Evolutionary conservation across 2,797 vertebrate genomes (phyloP), one percentile per base, ranked within the genome.

Genomic region (Molossus molossus): DNA sequence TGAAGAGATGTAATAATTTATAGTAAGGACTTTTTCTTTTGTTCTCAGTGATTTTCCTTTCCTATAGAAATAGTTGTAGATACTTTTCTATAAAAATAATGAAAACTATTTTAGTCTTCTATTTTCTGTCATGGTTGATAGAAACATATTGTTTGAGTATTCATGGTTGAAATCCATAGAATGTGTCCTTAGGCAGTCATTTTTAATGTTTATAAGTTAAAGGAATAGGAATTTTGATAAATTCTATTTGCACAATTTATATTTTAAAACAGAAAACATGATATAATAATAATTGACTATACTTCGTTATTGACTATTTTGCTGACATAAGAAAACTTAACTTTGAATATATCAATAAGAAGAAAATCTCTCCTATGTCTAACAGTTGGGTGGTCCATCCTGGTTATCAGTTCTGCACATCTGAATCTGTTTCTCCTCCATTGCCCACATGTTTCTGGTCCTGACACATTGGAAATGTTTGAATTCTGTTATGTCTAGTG

Each of bases 221-320:
- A 87, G 84, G 57, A 0, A 40, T 12, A 67, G 27, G 15, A 50
- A 90, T 69, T 80, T 76, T 75, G 3, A 45, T 62, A 65, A 57
- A 91, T 83, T 65, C 5, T 67, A 48, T 82, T 92, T 53, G 5
- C 4, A 15, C 4, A 89, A 29, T 86, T 94, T 88, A 8, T 65
- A 67, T 64, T 60, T 95, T 79, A 62, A 94, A 72, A 94, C 6
- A 53, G 45, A 88, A 72, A 81, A 65, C 45, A 29, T 62, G 12
- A 75, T 69, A 0, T 53, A 70, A 21, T 80, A 91, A 55, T 76
- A 70, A 77, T 29, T 73, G 33, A 83, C 48, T 58, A 37, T 69
- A 3, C 29, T 93, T 70, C 9, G 79, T 82, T 77, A 29, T 33
- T 62, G 40, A 58, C 2, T 73, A 67, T 50, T 90, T 76, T 62